Conservation (phyloP, 2,797 vertebrate genomes). For the Myioborus melanocephalus region DNA sequence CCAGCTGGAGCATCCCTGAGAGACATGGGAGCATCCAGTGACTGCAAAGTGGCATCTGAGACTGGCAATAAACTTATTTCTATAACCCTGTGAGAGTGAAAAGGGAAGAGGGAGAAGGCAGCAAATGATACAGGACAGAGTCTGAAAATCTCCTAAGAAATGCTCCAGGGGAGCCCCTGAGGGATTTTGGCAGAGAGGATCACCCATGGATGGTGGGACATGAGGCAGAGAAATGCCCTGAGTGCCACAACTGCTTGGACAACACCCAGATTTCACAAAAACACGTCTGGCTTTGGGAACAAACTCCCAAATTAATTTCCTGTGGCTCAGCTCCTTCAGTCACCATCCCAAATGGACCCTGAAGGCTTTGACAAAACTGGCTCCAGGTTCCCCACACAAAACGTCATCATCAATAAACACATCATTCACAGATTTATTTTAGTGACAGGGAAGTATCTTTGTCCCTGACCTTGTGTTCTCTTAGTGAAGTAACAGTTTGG, state of each 20-base stretch:
- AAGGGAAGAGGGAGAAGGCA: neutral
- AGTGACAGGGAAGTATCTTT: neutral
- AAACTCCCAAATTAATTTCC: neutral
- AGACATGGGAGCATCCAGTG: neutral
- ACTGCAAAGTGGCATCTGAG: neutral
- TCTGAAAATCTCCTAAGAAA: neutral
- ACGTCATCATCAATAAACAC: accelerated
- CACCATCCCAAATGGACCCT: neutral
- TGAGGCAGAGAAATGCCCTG: neutral
- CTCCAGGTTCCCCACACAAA: neutral
- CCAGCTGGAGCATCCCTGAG: neutral
- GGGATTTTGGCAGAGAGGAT: neutral
- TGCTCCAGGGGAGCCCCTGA: accelerated
- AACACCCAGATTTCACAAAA: neutral
- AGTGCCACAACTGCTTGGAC: neutral
- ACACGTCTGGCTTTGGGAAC: neutral
- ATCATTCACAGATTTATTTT: accelerated
- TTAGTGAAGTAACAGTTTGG: neutral
- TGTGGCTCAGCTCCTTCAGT: neutral
- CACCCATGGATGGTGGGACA: accelerated
- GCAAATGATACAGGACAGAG: neutral
- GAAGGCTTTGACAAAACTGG: accelerated
- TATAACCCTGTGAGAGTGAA: neutral
- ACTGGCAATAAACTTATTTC: neutral
- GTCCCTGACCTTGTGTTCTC: neutral